Base-by-base conservation (phyloP, 1,140 invertebrate species). In the Zaprionus ghesquierei region DNA sequence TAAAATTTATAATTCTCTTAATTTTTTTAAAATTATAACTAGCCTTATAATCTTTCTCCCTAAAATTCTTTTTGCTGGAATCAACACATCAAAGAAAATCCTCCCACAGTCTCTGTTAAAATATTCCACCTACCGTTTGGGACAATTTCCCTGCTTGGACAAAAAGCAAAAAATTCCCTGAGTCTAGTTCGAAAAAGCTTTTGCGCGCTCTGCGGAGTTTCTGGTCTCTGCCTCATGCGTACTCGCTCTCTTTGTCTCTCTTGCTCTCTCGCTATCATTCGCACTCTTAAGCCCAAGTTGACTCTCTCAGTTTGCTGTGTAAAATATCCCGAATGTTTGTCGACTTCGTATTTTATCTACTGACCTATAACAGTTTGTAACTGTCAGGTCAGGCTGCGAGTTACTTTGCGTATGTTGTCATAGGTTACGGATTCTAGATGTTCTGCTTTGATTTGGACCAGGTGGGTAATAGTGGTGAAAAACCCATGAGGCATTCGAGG, bases 341-440 rank as follows among this genome's bases (percentile, higher is more conserved):
- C 10, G 46, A 38, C 51, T 33, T 60, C 53, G 59, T 66, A 8
- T 64, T 69, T 89, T 77, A 58, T 75, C 84, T 70, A 89, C 73
- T 87, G 82, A 89, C 82, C 82, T 84, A 87, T 56, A 79, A 89
- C 69, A 63, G 53, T 50, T 63, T 69, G 59, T 75, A 81, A 87
- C 78, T 76, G 71, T 50, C 66, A 69, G 77, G 69, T 63, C 79
- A 77, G 44, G 64, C 72, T 59, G 33, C 60, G 59, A 81, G 79
- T 82, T 82, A 81, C 79, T 77, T 69, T 77, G 76, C 50, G 65
- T 82, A 77, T 89, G 82, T 87, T 87, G 84, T 87, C 84, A 89
- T 87, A 87, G 82, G 82, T 87, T 87, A 63, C 63, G 84, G 76
- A 60, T 51, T 61, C 55, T 63, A 41, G 56, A 35, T 38, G 25